These are phyloP conservation scores for Hemichromis elongatus DNA, from an alignment of 2,113 vertebrate genomes.

Conservation along the genomic window DNA sequence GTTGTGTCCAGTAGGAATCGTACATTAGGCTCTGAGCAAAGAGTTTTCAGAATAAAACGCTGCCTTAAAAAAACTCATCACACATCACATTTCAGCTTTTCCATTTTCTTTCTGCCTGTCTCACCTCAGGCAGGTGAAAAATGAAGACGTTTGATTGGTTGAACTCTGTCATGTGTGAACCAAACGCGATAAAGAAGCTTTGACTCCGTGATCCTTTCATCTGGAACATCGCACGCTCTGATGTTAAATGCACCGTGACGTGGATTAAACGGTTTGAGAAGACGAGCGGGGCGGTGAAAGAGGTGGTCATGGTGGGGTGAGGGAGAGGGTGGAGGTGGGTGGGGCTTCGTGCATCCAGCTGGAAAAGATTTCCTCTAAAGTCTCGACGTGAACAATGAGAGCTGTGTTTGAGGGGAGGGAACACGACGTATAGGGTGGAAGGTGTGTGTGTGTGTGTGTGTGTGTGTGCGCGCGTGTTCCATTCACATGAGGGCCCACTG, in stretches of 20 bases:
- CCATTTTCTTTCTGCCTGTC: neutral
- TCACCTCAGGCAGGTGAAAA: neutral
- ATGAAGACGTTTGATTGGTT: neutral
- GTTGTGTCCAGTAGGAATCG: neutral
- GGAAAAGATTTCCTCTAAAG: slow-evolving; percentile 40
- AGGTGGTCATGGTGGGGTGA: neutral
- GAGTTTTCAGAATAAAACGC: too few relatives aligned
- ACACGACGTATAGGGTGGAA: too few relatives aligned
- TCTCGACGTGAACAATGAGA: slow-evolving; percentile 29
- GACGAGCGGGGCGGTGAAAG: neutral
- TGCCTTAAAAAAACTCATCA: neutral
- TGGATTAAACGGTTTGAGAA: neutral
- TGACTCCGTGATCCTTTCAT: neutral
- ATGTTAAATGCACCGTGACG: neutral
- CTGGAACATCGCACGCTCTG: neutral
- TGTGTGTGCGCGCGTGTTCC: neutral
- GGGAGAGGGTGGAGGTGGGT: neutral
- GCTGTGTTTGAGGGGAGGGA: slow-evolving; percentile 4
- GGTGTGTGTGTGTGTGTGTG: neutral
- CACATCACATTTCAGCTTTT: neutral
- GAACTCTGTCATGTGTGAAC: neutral
- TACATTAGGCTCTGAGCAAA: neutral
- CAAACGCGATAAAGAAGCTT: neutral
- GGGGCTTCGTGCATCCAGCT: slow-evolving; percentile 10
- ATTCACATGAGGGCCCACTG: neutral